Base-by-base conservation (phyloP, 2,888 invertebrate species). In the Meteorus cinctellus region DNA sequence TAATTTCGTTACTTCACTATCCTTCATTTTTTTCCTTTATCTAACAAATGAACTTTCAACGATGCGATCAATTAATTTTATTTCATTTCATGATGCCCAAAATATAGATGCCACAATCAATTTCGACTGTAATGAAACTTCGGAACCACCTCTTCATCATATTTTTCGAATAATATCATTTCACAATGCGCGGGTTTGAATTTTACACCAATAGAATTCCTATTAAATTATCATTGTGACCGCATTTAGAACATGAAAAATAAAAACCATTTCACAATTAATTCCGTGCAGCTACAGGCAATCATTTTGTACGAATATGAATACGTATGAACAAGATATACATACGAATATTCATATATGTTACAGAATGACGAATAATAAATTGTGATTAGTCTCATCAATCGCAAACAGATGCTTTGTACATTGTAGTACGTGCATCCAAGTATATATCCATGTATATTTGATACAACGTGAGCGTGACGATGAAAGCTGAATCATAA, bases 311-410 rank as follows among this genome's bases (percentile, higher is more conserved):
- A 19, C 24, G n/a, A 5, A 55, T 19, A 55, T 55, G 8, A 55
- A 55, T 55, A n/a, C 19, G 8, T 19, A 19, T 10, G n/a, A 55
- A 55, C 8, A 4, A 5, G 4, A 16, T n/a, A n/a, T n/a, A n/a
- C 4, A 48, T n/a, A 55, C n/a, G 8, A 4, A 19, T 55, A 19
- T 55, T 6, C 19, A 55, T 19, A 48, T n/a, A 19, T 24, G n/a
- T 6, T 55, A 55, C 8, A 24, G 24, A 55, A 55, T 19, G n/a
- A 8, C 19, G 55, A 55, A 55, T 55, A 55, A 55, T 55, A 55
- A 55, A 55, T 55, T 24, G 19, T 55, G 55, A 55, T 24, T 55
- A 55, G 55, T 19, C 19, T 55, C 24, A 55, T 55, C 55, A 55
- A 55, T 55, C 19, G 8, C 4, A 2, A 19, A 55, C 55, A 2